These are phyloP conservation scores for Lasioglossum zephyrum DNA, from an alignment of 2,888 invertebrate species.

Conservation along the genomic window DNA sequence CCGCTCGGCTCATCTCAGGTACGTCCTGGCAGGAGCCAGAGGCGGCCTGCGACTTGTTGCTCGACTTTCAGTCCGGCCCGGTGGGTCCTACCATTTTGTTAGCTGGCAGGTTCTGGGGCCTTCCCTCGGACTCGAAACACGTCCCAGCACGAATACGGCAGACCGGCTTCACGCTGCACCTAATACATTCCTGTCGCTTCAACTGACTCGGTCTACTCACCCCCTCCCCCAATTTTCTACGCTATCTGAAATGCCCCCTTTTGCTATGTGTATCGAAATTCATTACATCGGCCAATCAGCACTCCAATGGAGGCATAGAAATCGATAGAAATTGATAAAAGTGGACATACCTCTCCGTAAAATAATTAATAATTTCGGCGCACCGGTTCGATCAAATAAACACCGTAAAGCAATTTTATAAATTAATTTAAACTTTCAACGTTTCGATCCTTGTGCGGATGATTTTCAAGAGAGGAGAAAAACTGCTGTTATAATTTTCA, in stretches of 20 bases:
- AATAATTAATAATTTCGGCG: too few species aligned
- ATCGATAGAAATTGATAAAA: neutral
- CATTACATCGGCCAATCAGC: neutral
- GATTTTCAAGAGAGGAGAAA: too few species aligned
- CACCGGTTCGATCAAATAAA: too few species aligned
- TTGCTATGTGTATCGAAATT: neutral
- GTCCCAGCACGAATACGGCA: conserved; percentile 53
- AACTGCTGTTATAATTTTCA: too few species aligned
- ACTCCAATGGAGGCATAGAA: neutral
- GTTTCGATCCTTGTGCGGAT: too few species aligned
- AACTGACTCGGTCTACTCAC: conserved; percentile 15
- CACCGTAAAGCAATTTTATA: too few species aligned
- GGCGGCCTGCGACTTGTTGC: conserved; percentile 66
- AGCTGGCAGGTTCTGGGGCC: conserved; percentile 57
- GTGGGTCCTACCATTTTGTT: conserved; percentile 78
- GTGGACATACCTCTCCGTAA: neutral
- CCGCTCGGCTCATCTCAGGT: conserved; percentile 25
- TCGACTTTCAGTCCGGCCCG: conserved; percentile 66
- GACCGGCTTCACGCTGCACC: conserved; percentile 28
- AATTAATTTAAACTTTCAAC: too few species aligned
- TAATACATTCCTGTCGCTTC: conserved; percentile 30
- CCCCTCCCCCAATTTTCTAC: conserved; percentile 29
- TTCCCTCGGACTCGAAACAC: conserved; percentile 61
- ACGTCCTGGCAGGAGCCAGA: conserved; percentile 66
- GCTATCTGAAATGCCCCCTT: neutral